These are phyloP conservation scores for Orius laevigatus DNA, from an alignment of 1,140 invertebrate species.

Conservation along the genomic window DNA sequence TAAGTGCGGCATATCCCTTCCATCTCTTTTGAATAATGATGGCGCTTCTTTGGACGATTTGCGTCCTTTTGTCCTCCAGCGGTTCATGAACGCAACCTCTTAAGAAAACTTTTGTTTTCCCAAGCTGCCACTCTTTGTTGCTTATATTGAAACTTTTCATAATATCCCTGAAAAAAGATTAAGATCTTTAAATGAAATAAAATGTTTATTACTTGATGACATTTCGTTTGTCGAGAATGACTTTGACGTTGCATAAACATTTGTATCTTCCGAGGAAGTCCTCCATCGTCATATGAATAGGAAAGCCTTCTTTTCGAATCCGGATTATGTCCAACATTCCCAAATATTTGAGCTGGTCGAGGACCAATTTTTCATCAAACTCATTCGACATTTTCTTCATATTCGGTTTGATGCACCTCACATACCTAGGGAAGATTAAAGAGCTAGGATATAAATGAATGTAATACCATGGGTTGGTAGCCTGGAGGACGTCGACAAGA, in stretches of 20 bases:
- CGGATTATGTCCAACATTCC: conserved; percentile 93
- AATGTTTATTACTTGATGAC: conserved; percentile 31
- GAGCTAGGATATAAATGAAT: not conserved
- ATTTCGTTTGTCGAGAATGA: conserved; percentile 29
- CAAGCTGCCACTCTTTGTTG: conserved; percentile 74
- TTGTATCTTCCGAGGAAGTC: conserved; percentile 66
- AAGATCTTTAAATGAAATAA: not conserved
- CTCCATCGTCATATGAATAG: conserved; percentile 64
- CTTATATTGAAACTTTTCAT: conserved; percentile 43
- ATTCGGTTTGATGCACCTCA: conserved; percentile 90
- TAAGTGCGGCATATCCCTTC: conserved; percentile 41
- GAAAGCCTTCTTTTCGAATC: conserved; percentile 84
- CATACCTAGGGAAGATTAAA: conserved; percentile 46
- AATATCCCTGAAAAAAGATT: conserved; percentile 26
- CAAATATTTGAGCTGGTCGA: conserved; percentile 81
- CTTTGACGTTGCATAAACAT: conserved; percentile 39
- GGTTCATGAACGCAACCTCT: conserved; percentile 70
- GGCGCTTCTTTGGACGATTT: conserved; percentile 50
- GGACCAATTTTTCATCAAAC: conserved; percentile 67
- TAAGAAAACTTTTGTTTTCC: conserved; percentile 79
- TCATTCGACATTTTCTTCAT: conserved; percentile 66
- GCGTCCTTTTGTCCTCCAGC: conserved; percentile 60
- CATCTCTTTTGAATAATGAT: conserved; percentile 65
- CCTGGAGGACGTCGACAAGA: conserved; percentile 78
- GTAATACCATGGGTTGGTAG: conserved; percentile 74